Conservation (phyloP, 2,113 vertebrate species). For the Dolichotis patagonum region DNA sequence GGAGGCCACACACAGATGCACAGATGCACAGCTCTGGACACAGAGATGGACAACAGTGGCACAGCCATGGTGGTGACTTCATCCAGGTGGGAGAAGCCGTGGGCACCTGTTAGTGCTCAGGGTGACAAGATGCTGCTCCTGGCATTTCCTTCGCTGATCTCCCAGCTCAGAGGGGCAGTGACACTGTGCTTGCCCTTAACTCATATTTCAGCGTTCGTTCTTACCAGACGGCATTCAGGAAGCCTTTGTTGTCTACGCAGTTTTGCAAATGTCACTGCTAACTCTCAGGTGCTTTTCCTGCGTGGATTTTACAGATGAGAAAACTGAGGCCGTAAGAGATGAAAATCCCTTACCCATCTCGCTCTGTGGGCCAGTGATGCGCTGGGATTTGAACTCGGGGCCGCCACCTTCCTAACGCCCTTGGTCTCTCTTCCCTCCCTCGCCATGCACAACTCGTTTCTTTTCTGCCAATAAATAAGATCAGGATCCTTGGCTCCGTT, state of each 20-base stretch:
- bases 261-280: neutral
- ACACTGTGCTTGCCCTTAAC: neutral
- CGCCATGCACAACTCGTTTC: neutral
- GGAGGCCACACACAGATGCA: too few relatives aligned
- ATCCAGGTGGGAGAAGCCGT: neutral
- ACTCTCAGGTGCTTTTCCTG: neutral
- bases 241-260: neutral
- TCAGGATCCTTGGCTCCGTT: too few relatives aligned
- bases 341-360: neutral
- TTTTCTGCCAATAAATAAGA: neutral
- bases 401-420: neutral
- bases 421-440: neutral
- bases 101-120: too few relatives aligned
- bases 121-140: too few relatives aligned
- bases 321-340: neutral
- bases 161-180: neutral
- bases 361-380: neutral
- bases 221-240: neutral
- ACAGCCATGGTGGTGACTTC: neutral
- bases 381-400: neutral
- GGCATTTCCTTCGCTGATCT: neutral
- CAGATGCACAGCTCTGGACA: accelerated
- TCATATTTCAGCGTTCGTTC: neutral
- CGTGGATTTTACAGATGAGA: neutral
- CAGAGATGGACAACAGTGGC: too few relatives aligned